phyloP scores from a whole-genome alignment of 1,140 invertebrate genomes.

The Ceratina japonica region DNA sequence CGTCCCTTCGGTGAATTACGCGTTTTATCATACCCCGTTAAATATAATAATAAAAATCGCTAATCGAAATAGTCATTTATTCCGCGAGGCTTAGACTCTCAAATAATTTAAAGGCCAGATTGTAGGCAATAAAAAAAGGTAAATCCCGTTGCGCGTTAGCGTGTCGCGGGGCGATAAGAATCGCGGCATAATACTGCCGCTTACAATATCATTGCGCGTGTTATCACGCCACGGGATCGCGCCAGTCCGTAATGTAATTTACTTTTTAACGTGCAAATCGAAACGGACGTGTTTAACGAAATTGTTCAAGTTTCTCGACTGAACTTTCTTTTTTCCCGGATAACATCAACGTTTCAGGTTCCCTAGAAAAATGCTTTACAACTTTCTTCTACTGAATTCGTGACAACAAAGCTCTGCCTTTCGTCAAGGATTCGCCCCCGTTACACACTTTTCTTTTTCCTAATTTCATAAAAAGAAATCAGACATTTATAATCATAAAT shows the following conservation, averaged over 20 bases:
- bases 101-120: not conserved
- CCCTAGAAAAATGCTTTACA: too few relatives aligned
- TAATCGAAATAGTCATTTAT: too few relatives aligned
- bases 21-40: too few relatives aligned
- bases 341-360: not conserved
- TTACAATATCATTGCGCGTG: slow-evolving; percentile 24
- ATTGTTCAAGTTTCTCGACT: not conserved
- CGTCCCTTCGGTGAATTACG: too few relatives aligned
- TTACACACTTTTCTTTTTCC: too few relatives aligned
- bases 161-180: slow-evolving; percentile 20
- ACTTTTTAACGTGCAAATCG: slow-evolving; percentile 22
- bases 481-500: too few relatives aligned
- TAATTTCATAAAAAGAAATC: too few relatives aligned
- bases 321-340: not conserved
- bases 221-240: slow-evolving; percentile 9
- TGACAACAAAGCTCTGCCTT: not conserved
- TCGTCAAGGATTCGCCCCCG: not conserved
- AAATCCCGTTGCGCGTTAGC: not conserved
- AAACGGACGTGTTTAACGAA: slow-evolving; percentile 11
- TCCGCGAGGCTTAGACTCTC: too few relatives aligned
- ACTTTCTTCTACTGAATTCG: not conserved
- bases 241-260: slow-evolving; percentile 23
- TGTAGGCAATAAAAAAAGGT: not conserved
- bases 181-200: slow-evolving; percentile 26
- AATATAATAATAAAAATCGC: too few relatives aligned